Conservation (phyloP, 2,113 vertebrate genomes). For the Leptobrachium leishanense region DNA sequence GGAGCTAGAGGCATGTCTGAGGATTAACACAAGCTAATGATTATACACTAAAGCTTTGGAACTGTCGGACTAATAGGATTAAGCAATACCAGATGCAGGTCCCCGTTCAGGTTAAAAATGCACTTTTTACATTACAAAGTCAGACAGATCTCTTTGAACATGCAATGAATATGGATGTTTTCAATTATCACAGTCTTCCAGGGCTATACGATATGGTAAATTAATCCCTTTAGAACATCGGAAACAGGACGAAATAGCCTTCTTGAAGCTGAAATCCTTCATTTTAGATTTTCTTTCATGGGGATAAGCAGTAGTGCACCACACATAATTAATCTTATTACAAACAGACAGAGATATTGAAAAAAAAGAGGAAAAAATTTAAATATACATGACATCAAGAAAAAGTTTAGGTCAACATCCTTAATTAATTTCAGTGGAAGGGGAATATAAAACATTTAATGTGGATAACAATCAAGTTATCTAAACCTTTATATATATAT, state of each 20-base stretch:
- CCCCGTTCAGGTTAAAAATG: constrained; percentile 87
- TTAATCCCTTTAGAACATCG: constrained; percentile 89
- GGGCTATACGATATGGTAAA: constrained; percentile 87
- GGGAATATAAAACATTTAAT: constrained; percentile 18
- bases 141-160: constrained; percentile 89
- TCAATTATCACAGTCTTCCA: constrained; percentile 92
- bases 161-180: constrained; percentile 93
- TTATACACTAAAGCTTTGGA: constrained; percentile 90
- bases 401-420: constrained; percentile 66
- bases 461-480: background rate
- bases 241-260: constrained; percentile 85
- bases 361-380: constrained; percentile 54
- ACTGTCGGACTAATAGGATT: constrained; percentile 89
- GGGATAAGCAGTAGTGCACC: constrained; percentile 80
- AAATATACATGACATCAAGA: constrained; percentile 67
- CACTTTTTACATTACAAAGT: constrained; percentile 92
- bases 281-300: constrained; percentile 84
- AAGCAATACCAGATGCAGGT: constrained; percentile 88
- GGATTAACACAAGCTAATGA: constrained; percentile 88
- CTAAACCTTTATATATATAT: constrained; percentile 4
- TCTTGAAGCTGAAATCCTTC: constrained; percentile 83
- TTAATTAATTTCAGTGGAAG: constrained; percentile 72
- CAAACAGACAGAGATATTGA: constrained; percentile 69
- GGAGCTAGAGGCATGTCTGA: constrained; percentile 82
- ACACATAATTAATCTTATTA: constrained; percentile 85